These are phyloP conservation scores for Heliconius congener DNA, from an alignment of 1,140 invertebrate species.

Conservation along the genomic window DNA sequence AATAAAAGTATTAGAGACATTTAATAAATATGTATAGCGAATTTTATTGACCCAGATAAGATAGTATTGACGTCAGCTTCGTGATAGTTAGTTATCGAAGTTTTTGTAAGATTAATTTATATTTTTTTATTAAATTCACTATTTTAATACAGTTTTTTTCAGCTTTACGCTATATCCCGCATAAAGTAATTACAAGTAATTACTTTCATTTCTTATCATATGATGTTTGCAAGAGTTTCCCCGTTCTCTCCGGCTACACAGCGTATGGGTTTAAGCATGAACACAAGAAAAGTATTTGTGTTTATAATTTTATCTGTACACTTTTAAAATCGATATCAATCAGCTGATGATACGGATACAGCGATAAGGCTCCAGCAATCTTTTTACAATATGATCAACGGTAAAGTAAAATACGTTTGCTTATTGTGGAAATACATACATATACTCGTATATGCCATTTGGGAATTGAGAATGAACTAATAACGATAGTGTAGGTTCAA, in stretches of 20 bases:
- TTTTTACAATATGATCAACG: not conserved
- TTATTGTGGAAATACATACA: not conserved
- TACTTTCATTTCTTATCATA: too few species aligned
- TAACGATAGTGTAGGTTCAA: too few species aligned
- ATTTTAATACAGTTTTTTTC: not conserved
- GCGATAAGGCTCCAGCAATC: not conserved
- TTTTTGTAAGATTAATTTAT: not conserved
- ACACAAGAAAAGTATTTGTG: too few species aligned
- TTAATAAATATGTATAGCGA: conserved; percentile 8
- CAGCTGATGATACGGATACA: not conserved
- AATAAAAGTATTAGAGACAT: not conserved
- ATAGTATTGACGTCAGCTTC: conserved; percentile 10
- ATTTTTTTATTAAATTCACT: not conserved
- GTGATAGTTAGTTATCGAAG: not conserved
- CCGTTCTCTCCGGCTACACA: too few species aligned
- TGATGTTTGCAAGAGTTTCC: too few species aligned
- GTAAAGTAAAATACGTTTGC: not conserved
- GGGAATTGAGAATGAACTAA: too few species aligned
- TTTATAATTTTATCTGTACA: not conserved
- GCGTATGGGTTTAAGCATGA: too few species aligned
- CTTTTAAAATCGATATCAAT: conserved; percentile 1
- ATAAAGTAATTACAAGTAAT: too few species aligned
- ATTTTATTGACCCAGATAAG: conserved; percentile 14
- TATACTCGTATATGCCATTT: too few species aligned
- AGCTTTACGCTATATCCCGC: too few species aligned